Evolutionary conservation across 2,113 vertebrate species (phyloP).

Genomic region (Rhinolophus sinicus): DNA sequence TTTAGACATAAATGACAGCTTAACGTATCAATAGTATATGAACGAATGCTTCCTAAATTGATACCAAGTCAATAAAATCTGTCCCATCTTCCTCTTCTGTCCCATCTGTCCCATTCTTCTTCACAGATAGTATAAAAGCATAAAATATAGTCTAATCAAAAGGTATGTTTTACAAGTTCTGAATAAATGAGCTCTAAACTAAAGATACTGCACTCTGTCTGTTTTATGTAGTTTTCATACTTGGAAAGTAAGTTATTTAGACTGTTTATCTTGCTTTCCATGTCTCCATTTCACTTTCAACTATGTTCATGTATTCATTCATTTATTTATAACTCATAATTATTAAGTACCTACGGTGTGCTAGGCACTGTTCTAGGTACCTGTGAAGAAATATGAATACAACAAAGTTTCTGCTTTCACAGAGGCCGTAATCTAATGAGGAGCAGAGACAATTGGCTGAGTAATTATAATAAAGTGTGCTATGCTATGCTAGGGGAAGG

Average conservation of each 20-base stretch:
- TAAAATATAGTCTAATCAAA: neutral
- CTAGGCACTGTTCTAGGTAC: neutral
- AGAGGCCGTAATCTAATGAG: neutral
- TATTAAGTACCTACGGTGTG: neutral
- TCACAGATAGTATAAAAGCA: neutral
- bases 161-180: neutral
- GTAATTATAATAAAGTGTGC: neutral
- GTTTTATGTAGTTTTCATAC: neutral
- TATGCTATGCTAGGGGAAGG: neutral
- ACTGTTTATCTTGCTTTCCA: neutral
- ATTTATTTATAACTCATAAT: neutral
- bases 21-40: neutral
- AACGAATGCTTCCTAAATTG: neutral
- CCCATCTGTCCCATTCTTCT: neutral
- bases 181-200: constrained; percentile 1
- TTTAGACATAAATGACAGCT: neutral
- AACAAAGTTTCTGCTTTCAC: neutral
- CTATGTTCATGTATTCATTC: neutral
- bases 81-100: neutral
- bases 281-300: neutral
- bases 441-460: neutral
- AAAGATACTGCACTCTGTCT: neutral
- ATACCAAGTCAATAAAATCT: neutral
- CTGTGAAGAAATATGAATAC: neutral
- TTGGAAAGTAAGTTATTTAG: neutral